Evolutionary conservation across 2,888 invertebrate species (phyloP), one percentile per base, ranked within the genome.

Genomic region (Cylloceria caligata): DNA sequence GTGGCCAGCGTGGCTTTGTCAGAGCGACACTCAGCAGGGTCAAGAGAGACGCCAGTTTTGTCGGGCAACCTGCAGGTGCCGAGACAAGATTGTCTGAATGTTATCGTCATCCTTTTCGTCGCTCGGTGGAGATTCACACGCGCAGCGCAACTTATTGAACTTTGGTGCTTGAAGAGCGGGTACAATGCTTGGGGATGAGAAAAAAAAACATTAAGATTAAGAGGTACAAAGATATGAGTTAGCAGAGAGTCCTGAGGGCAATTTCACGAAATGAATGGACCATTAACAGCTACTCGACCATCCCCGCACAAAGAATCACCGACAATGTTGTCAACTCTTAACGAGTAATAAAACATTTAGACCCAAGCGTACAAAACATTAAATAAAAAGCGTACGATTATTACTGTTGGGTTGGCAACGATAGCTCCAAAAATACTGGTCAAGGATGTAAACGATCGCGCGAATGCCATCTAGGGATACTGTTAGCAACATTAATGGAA

Each of bases 31-130:
- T 4, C 90, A 92, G 16, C 93, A 94, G 83, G 95, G 95, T 42
- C 94, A 94, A 5, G 93, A 94, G 67, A 91, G 95, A 75, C 90
- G 94, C 62, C 92, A 93, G 81, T 93, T 93, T 87, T 97, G 97
- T 91, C 95, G 95, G 81, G 97, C 97, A 0, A 97, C 97, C 3
- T 97, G 97, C 91, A 92, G 93, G 67, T 97, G 97, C 90, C 93
- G 93, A 65, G 93, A 93, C 86, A 95, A 94, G 91, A 94, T 95
- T 88, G 87, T 87, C 47, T 87, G 85, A 86, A 65, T 72, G 75
- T 57, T 34, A 67, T 64, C 34, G 67, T 55, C 88, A 81, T 83
- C 74, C 78, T n/a, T 52, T 27, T 75, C 60, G 60, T 67, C 47
- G 60, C n/a, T 47, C 36, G 49, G 65, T 62, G 64, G n/a, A n/a